Evolutionary conservation across 2,797 vertebrate genomes (phyloP).

Genomic region (Sebastes hopkinsi): DNA sequence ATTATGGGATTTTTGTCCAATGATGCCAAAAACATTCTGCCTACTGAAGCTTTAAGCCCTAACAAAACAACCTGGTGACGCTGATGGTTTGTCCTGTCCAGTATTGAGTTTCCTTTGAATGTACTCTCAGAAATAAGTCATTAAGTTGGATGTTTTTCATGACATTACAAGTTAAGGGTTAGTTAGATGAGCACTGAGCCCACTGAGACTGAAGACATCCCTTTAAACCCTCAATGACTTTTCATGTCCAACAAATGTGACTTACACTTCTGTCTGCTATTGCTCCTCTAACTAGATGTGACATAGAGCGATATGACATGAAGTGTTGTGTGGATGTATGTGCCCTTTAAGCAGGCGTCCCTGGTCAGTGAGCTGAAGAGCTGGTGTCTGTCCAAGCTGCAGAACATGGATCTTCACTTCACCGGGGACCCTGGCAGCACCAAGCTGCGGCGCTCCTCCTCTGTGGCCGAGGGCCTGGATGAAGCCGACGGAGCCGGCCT

Average conservation of each 20-base stretch:
- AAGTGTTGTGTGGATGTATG: neutral
- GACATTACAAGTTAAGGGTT: neutral
- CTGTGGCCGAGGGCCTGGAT: conserved; percentile 78
- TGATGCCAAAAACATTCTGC: too few species aligned
- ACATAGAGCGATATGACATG: too few species aligned
- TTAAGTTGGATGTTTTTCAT: neutral
- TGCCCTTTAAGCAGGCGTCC: conserved; percentile 81
- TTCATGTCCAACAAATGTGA: neutral
- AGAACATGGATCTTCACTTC: conserved; percentile 89
- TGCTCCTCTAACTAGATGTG: neutral
- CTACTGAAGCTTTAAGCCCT: too few species aligned
- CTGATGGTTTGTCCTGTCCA: too few species aligned
- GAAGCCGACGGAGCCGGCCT: conserved; percentile 59
- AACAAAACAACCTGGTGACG: too few species aligned
- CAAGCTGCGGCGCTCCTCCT: conserved; percentile 61
- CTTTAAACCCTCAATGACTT: neutral
- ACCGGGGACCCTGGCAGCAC: conserved; percentile 79
- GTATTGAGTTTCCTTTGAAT: too few species aligned
- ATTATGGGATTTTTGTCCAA: too few species aligned
- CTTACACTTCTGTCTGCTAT: neutral
- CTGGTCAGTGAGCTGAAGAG: conserved; percentile 92
- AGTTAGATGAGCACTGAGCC: too few species aligned
- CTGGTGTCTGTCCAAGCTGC: conserved; percentile 95
- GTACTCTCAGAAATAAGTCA: neutral
- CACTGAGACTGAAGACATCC: neutral